These are phyloP conservation scores for Aphodius granarius DNA, from an alignment of 2,888 invertebrate genomes.

Conservation along the genomic window DNA sequence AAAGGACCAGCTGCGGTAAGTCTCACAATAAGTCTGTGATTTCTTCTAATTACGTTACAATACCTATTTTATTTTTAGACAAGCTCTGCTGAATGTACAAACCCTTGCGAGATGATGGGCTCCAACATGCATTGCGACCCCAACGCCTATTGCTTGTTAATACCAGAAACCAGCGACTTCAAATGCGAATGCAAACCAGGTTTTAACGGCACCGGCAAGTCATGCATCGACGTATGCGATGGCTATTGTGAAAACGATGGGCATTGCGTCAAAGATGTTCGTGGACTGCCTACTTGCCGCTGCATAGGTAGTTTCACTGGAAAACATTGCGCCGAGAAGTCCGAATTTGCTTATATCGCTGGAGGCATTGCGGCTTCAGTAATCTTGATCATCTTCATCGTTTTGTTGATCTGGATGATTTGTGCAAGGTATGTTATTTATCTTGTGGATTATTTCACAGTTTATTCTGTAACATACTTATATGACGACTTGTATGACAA, in stretches of 20 bases:
- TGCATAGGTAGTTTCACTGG: conserved; percentile 93
- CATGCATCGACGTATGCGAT: conserved; percentile 79
- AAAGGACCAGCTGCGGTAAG: conserved; percentile 78
- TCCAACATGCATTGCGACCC: conserved; percentile 83
- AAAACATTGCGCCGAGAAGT: conserved; percentile 84
- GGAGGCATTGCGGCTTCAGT: conserved; percentile 95
- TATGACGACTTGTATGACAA: neutral
- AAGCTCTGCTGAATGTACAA: conserved; percentile 81
- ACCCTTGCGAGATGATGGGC: conserved; percentile 85
- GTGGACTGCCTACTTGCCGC: conserved; percentile 84
- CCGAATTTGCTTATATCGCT: conserved; percentile 94
- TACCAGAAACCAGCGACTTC: conserved; percentile 81
- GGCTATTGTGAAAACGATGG: conserved; percentile 90
- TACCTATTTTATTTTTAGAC: conserved; percentile 56
- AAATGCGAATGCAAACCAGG: conserved; percentile 93
- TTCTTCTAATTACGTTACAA: neutral
- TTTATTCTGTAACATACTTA: no score
- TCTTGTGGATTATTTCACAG: neutral
- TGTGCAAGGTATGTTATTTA: conserved; percentile 71
- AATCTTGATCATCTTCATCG: conserved; percentile 88
- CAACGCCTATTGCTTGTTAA: conserved; percentile 84
- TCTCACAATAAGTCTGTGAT: conserved; percentile 34
- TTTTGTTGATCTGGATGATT: conserved; percentile 95
- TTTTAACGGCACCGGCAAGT: conserved; percentile 84
- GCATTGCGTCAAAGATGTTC: conserved; percentile 78